Evolutionary conservation across 2,888 invertebrate genomes (phyloP).

Genomic region (Lysandra coridon): DNA sequence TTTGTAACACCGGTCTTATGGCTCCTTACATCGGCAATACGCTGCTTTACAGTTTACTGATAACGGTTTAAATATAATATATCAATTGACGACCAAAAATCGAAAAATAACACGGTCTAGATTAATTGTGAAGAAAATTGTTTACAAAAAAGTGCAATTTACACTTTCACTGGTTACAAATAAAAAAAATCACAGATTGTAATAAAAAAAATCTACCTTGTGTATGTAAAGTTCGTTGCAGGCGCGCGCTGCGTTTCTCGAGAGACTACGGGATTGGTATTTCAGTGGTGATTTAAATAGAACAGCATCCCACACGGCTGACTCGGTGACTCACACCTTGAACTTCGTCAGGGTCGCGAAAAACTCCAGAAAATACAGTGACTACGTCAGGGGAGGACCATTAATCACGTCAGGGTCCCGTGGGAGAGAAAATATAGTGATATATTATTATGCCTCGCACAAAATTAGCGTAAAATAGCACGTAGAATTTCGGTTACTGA

Average conservation of each 20-base stretch:
- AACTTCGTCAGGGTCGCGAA: slow-evolving; percentile 59
- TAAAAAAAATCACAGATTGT: slow-evolving; percentile 18
- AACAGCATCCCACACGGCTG: slow-evolving; percentile 71
- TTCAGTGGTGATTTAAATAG: slow-evolving; percentile 72
- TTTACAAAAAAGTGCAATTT: not conserved
- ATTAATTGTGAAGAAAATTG: not conserved
- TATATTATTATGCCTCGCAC: no score
- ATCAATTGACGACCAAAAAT: not conserved
- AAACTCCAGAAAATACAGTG: slow-evolving; percentile 27
- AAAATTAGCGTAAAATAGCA: no score
- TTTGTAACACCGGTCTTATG: no score
- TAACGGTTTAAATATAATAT: no score
- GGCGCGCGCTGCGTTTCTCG: slow-evolving; percentile 72
- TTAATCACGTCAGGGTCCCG: not conserved
- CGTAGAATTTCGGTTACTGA: no score
- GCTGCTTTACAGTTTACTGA: no score
- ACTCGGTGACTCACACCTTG: slow-evolving; percentile 76
- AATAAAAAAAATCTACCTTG: slow-evolving; percentile 35
- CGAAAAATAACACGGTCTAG: not conserved
- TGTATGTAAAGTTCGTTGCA: slow-evolving; percentile 63
- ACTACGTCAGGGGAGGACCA: not conserved
- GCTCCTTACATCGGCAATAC: no score
- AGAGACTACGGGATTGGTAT: slow-evolving; percentile 57
- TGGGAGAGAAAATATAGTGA: not conserved
- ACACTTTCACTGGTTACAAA: slow-evolving; percentile 8